Base-by-base conservation (phyloP, 2,113 vertebrate species). In the Pyrgilauda ruficollis region DNA sequence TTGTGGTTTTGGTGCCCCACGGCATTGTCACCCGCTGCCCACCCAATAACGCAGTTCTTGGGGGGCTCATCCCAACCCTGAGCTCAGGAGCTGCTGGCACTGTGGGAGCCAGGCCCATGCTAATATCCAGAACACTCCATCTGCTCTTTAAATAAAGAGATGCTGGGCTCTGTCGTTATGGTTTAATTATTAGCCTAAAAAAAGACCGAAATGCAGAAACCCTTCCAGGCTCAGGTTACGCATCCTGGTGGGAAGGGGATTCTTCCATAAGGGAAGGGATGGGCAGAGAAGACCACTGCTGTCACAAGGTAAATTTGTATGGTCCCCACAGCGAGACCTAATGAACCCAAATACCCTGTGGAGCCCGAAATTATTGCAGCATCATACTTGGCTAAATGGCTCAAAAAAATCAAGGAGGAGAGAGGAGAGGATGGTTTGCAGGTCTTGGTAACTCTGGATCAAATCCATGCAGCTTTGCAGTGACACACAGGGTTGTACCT, bases 171-270 rank as follows among this genome's bases (percentile, higher is more conserved):
- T 68, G 82, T 31, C 67, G 15, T 50, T 43, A 6, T 20, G 13
- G 8, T 95, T 96, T 96, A 89, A 96, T 97, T 96, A 95, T 62
- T 75, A 85, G 75, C 81, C 74, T 55, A 58, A 84, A 77, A 87
- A 46, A 67, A 83, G 35, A 37, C 4, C 0, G 0, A 58, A 89
- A 91, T 0, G 30, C 43, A 73, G 69, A 61, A 73, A 73, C 26
- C 37, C 66, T 73, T 39, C 67, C 74, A 76, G 77, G 73, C 52
- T 78, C 73, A 31, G 68, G 50, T 53, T 15, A 2, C 1, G 37
- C 20, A 18, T 7, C 77, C 70, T 52, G 66, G 58, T 24, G 56
- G 75, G 74, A 85, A 68, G 17, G 23, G 27, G 35, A 23, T 11
- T 59, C 81, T 91, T 58, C 84, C 62, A 5, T 7, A 37, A 37